Conservation (phyloP, 2,888 invertebrate species). For the Macrophya annulata region DNA sequence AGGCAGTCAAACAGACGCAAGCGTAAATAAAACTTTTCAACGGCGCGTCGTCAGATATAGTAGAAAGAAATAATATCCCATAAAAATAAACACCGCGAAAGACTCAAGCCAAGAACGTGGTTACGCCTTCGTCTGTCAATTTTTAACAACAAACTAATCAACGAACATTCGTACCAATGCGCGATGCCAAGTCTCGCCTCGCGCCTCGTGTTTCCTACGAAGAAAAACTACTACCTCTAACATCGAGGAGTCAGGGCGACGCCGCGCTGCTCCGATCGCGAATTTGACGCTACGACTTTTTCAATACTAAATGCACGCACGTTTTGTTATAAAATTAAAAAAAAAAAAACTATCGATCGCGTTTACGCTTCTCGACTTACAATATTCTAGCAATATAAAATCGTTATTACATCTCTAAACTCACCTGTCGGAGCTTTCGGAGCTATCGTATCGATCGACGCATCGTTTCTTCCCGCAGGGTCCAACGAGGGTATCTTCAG, state of each 20-base stretch:
- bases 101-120: not conserved
- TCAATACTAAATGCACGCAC: not conserved
- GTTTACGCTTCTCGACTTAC: not conserved
- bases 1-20: not conserved
- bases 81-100: not conserved
- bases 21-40: slow-evolving; percentile 27
- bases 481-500: slow-evolving; percentile 74
- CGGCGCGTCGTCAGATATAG: not conserved
- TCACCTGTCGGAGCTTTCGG: slow-evolving; percentile 96
- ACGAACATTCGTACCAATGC: not conserved
- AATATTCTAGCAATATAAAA: not conserved
- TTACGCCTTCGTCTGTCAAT: not conserved
- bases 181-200: slow-evolving; percentile 14
- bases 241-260: not conserved
- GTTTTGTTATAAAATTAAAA: not conserved
- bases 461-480: slow-evolving; percentile 90
- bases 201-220: not conserved
- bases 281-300: not conserved
- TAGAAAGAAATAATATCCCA: not conserved
- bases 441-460: slow-evolving; percentile 95
- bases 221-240: not conserved
- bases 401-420: slow-evolving; percentile 68
- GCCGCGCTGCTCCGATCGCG: not conserved
- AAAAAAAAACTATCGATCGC: not conserved
- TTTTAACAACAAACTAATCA: slow-evolving; percentile 10